phyloP scores from a whole-genome alignment of 2,797 vertebrate species.

The Merluccius polli region DNA sequence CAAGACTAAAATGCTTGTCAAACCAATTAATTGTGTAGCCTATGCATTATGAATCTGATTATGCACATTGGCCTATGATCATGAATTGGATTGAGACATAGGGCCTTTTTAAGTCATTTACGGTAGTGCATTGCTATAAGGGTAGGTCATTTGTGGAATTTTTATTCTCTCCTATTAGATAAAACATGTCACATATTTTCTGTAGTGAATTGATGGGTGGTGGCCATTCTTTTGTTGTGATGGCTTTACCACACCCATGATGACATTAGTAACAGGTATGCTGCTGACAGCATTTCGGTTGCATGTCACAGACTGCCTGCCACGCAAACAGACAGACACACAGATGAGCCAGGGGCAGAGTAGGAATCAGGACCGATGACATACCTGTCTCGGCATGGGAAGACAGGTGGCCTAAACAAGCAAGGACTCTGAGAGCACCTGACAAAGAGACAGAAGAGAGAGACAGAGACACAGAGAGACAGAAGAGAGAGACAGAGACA shows the following conservation, averaged over 20 bases:
- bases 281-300: conserved; percentile 37
- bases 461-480: neutral
- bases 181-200: conserved; percentile 18
- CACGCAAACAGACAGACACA: neutral
- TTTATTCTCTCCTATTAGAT: conserved; percentile 44
- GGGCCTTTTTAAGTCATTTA: too few species aligned
- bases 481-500: neutral
- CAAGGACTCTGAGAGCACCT: neutral
- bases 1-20: neutral
- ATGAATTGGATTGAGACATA: neutral
- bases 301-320: conserved; percentile 36
- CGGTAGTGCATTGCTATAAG: neutral
- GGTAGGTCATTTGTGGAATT: conserved; percentile 22
- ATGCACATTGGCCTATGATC: neutral
- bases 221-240: conserved; percentile 47
- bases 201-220: conserved; percentile 51
- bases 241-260: conserved; percentile 53
- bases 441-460: neutral
- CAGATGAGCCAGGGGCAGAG: conserved; percentile 15
- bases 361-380: conserved; percentile 66
- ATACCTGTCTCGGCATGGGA: conserved; percentile 57
- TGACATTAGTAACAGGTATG: conserved; percentile 36
- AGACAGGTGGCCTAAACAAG: conserved; percentile 30
- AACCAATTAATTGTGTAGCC: neutral
- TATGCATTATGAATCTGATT: neutral